Percentiles rank a stretch among this genome's conserved stretches.
phyloP scores from a whole-genome alignment of 2,113 vertebrate genomes.

The Halichoerus grypus region DNA sequence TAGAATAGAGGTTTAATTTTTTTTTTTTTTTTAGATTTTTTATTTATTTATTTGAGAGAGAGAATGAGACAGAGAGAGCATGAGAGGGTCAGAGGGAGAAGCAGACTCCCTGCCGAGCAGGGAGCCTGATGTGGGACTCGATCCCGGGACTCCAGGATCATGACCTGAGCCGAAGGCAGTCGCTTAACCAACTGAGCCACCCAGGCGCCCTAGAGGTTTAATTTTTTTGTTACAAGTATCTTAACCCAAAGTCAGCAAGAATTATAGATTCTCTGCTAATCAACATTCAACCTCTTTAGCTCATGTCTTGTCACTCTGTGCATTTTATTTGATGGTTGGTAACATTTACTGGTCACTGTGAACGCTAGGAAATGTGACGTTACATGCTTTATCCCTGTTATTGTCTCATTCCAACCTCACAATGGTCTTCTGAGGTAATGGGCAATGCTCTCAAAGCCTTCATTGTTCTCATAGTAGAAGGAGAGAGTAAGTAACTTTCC shows the following conservation, averaged over 20 bases:
- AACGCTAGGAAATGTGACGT: not conserved
- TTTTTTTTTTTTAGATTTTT: too few species aligned
- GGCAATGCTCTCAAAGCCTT: conserved; percentile 9
- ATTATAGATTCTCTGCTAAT: not conserved
- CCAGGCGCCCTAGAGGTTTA: not conserved
- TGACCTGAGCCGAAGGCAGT: too few species aligned
- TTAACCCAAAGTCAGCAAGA: not conserved
- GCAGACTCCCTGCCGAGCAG: too few species aligned
- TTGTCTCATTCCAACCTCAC: not conserved
- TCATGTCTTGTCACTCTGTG: not conserved
- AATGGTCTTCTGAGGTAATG: not conserved
- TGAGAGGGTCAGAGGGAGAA: too few species aligned
- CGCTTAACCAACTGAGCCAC: too few species aligned
- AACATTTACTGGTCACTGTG: too few species aligned
- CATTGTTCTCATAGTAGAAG: not conserved
- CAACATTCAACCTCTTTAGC: not conserved
- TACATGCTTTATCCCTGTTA: not conserved
- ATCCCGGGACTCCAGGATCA: too few species aligned
- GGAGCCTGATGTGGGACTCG: too few species aligned
- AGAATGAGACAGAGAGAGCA: too few species aligned
- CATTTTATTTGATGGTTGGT: not conserved
- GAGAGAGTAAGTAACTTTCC: not conserved
- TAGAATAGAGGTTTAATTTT: not conserved
- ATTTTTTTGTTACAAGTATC: not conserved
- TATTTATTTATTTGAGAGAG: too few species aligned